Percentiles rank a stretch among this genome's conserved stretches.
Conservation (phyloP, 2,797 vertebrate species). For the Lepus oiostolus region DNA sequence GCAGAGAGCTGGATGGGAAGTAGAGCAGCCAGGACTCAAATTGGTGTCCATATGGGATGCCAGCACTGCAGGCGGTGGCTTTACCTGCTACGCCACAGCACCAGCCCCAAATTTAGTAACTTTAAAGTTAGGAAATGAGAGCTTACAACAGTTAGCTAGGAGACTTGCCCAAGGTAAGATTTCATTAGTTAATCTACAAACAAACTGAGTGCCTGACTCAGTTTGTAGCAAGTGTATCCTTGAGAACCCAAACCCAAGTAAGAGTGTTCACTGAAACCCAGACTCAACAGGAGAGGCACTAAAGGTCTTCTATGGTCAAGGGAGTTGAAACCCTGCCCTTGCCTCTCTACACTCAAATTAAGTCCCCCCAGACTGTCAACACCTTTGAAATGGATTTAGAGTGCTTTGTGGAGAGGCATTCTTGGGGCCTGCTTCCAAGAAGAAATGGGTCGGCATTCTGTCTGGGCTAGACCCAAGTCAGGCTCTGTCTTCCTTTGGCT, state of each 20-base stretch:
- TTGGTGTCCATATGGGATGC: too few species aligned
- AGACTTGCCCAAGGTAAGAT: background rate
- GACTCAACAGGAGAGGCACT: background rate
- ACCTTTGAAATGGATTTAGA: slow-evolving; percentile 68
- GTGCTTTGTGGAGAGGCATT: slow-evolving; percentile 59
- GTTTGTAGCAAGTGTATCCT: background rate
- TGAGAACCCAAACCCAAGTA: background rate
- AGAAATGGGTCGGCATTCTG: slow-evolving; percentile 62
- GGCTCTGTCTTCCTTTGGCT: slow-evolving; percentile 50
- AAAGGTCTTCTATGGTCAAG: background rate
- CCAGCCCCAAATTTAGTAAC: background rate
- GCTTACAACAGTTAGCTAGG: background rate
- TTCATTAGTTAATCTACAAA: slow-evolving; percentile 28
- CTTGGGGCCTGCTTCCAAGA: slow-evolving; percentile 58
- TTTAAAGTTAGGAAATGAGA: slow-evolving; percentile 57
- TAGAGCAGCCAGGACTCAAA: too few species aligned
- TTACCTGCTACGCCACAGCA: too few species aligned
- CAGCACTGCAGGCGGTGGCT: too few species aligned
- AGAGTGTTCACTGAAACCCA: slow-evolving; percentile 15
- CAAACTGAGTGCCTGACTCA: slow-evolving; percentile 33
- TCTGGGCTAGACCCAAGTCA: slow-evolving; percentile 56
- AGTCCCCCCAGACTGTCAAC: slow-evolving; percentile 3
- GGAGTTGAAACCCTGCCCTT: slow-evolving; percentile 10
- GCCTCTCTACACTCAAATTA: background rate
- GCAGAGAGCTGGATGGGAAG: too few species aligned